Conservation (phyloP, 2,113 vertebrate species). For the Cygnus atratus region DNA sequence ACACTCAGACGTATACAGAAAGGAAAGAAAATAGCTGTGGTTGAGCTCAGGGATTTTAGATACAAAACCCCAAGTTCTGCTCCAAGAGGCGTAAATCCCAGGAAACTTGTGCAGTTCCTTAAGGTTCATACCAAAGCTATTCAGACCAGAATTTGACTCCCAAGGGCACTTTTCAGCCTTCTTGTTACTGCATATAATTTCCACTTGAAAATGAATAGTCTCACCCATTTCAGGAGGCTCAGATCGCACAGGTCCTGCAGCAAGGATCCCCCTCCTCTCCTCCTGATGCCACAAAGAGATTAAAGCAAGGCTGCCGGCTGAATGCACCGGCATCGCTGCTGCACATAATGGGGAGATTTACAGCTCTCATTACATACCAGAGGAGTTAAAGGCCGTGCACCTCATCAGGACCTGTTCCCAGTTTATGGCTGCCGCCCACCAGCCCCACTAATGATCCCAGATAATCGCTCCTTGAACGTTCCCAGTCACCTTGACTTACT, state of each 20-base stretch:
- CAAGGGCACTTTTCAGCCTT: background rate
- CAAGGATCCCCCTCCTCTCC: background rate
- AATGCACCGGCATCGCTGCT: background rate
- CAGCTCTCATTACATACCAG: background rate
- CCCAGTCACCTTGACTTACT: constrained; percentile 11
- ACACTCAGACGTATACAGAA: background rate
- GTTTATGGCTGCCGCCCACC: background rate
- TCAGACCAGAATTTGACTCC: background rate
- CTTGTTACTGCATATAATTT: background rate
- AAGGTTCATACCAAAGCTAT: background rate
- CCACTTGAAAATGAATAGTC: background rate
- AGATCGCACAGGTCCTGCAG: background rate
- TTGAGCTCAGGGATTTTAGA: background rate
- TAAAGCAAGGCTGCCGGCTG: background rate
- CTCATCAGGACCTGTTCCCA: constrained; percentile 15
- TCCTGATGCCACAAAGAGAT: background rate
- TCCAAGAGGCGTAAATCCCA: background rate
- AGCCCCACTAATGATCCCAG: constrained; percentile 10
- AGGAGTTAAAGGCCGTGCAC: constrained; percentile 3
- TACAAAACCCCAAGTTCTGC: background rate
- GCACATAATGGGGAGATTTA: background rate
- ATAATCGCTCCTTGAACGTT: constrained; percentile 4
- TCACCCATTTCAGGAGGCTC: background rate
- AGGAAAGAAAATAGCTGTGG: background rate
- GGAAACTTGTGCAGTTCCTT: background rate